Base-by-base conservation (phyloP, 2,888 invertebrate genomes). In the Selenia dentaria region DNA sequence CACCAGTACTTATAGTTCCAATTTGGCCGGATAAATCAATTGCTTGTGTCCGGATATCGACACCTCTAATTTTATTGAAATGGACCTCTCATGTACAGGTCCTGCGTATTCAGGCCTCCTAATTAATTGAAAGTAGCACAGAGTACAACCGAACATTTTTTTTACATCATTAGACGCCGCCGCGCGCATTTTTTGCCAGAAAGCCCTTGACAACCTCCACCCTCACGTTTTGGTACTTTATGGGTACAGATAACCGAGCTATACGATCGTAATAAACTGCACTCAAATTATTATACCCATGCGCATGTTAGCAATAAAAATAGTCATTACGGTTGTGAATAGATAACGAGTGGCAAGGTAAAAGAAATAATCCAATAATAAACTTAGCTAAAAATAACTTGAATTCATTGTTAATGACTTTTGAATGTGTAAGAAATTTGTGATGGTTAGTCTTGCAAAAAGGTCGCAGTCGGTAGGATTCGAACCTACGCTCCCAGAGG, bases 401-500 rank as follows among this genome's bases (percentile, higher is more conserved):
- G n/a, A n/a, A n/a, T n/a, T n/a, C n/a, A n/a, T n/a, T n/a, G n/a
- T n/a, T n/a, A n/a, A n/a, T n/a, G n/a, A n/a, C n/a, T n/a, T n/a
- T n/a, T n/a, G n/a, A n/a, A n/a, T n/a, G n/a, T 16, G 16, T 16
- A 3, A 16, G 16, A 16, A 16, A 16, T 16, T 16, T 16, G 16
- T 4, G 16, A 2, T 16, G 16, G 4, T 16, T 16, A 4, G 2
- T 16, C 16, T 16, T 8, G 6, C 31, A 40, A 32, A 40, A 59
- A 28, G 44, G 68, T 67, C 95, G 95, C 95, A 94, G 95, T 93
- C 94, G 94, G 95, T 94, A 95, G 95, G 95, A 95, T 94, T 95
- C 95, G 95, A 95, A 95, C 95, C 95, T 95, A 94, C 94, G 95
- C 95, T 95, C 95, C 95, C 94, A 95, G 94, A 95, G 95, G 95